Base-by-base conservation (phyloP, 2,888 invertebrate genomes). In the Drosophila pseudotalamancana region DNA sequence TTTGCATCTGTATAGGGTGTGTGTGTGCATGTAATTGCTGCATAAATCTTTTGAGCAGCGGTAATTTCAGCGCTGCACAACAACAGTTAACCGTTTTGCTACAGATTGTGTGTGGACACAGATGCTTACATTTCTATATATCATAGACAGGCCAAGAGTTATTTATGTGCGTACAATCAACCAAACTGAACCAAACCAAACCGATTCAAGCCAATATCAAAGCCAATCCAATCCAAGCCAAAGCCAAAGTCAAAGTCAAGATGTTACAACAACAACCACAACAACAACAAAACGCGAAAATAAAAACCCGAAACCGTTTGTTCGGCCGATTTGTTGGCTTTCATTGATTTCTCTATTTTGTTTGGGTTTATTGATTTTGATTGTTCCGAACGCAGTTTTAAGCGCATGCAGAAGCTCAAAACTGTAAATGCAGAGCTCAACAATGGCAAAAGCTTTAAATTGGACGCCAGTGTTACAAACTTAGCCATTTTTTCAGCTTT, bases 331-430 rank as follows among this genome's bases (percentile, higher is more conserved):
- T 72, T 61, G 37, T 56, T 63, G 67, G 69, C 80, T 82, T 80
- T 80, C 80, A 79, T 80, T 80, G 83, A 80, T 80, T 80, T 80
- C 80, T 79, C 84, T 76, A 76, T 83, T 83, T 69, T 53, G 37
- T 53, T 53, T 29, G 23, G 46, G 27, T 23, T 77, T 77, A 73
- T 80, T 82, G 77, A 80, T 76, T 66, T 80, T 80, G 73, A 79
- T 79, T 79, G 74, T 72, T 63, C 53, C 40, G 40, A 68, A 27
- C 40, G 51, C 43, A 57, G 32, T 18, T 48, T 42, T 25, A 40
- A 45, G 39, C 51, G 21, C 55, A 21, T 42, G 31, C 45, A 35
- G 48, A 60, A 59, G 25, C 18, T 21, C 25, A 40, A 32, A 51
- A 82, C 79, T 73, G 82, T 82, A 79, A 79, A 79, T 73, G 79